phyloP scores from a whole-genome alignment of 35 echinoderm and acorn worm genomes.

The Heliocidaris erythrogramma region DNA sequence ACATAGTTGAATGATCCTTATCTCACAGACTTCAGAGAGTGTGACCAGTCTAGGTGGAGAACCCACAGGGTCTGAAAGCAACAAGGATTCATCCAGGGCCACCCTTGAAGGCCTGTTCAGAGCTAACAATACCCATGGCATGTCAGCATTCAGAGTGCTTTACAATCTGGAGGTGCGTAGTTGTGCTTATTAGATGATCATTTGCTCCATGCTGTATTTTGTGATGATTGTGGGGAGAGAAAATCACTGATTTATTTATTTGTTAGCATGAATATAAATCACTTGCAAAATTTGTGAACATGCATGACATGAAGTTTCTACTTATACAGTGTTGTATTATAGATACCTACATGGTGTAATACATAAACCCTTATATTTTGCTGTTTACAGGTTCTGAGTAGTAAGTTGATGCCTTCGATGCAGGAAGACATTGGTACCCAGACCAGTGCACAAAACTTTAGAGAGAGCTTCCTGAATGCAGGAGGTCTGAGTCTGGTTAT shows the following conservation, averaged over 20 bases:
- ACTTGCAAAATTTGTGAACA: too few relatives aligned
- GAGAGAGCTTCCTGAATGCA: constrained; percentile 89
- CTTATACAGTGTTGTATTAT: too few relatives aligned
- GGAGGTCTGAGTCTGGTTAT: constrained; percentile 90
- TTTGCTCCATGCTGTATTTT: too few relatives aligned
- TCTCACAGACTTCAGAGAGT: neutral
- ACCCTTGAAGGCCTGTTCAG: constrained; percentile 77
- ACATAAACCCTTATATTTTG: too few relatives aligned
- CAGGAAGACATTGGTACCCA: constrained; percentile 88
- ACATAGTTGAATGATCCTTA: neutral
- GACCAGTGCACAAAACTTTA: constrained; percentile 76
- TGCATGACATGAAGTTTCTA: too few relatives aligned
- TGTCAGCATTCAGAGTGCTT: constrained; percentile 91
- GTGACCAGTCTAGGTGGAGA: neutral
- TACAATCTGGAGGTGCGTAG: constrained; percentile 81
- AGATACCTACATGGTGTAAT: too few relatives aligned
- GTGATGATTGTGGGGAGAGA: too few relatives aligned
- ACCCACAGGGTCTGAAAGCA: constrained; percentile 33
- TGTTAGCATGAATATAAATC: too few relatives aligned
- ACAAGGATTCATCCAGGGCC: constrained; percentile 65
- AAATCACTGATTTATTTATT: too few relatives aligned
- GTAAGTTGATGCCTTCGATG: constrained; percentile 85
- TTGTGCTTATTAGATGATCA: neutral
- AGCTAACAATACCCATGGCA: constrained; percentile 58
- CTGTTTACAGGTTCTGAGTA: constrained; percentile 78